These are phyloP conservation scores for Crotophaga sulcirostris DNA, from an alignment of 2,113 vertebrate species.

Conservation along the genomic window DNA sequence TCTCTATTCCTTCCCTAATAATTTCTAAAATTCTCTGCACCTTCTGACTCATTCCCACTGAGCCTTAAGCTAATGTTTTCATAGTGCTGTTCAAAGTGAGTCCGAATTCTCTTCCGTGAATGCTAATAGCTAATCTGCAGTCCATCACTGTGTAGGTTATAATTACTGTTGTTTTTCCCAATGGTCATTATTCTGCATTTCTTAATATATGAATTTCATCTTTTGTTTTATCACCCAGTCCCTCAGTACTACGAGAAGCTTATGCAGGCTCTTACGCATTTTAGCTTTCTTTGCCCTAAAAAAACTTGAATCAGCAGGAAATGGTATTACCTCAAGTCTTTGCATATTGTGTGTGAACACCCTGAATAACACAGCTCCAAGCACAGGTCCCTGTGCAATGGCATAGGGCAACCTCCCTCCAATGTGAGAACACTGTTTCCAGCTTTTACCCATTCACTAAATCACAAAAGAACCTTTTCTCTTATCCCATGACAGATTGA, in stretches of 20 bases:
- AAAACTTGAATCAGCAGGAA: neutral
- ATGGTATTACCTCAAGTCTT: neutral
- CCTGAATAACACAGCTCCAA: neutral
- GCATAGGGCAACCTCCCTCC: neutral
- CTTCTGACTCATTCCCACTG: constrained; percentile 58
- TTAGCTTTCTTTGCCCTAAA: neutral
- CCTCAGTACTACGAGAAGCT: neutral
- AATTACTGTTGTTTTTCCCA: constrained; percentile 43
- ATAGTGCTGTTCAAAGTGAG: constrained; percentile 5
- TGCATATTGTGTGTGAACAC: neutral
- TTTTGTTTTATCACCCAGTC: neutral
- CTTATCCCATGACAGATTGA: neutral
- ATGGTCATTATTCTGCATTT: constrained; percentile 37
- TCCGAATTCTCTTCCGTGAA: constrained; percentile 34
- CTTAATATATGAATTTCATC: neutral
- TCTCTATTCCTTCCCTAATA: constrained; percentile 14
- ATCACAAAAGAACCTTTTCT: neutral
- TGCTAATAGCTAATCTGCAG: constrained; percentile 45
- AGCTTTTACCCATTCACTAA: neutral
- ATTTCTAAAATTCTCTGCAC: constrained; percentile 47
- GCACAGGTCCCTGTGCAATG: neutral
- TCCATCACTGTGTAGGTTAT: constrained; percentile 19
- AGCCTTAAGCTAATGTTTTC: constrained; percentile 58
- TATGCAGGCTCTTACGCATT: neutral
- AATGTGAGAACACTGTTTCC: neutral